A percentile compares a stretch with the other conserved stretches of the same genome.
phyloP scores from a whole-genome alignment of 1,140 invertebrate genomes.

The Gryon sp. region DNA sequence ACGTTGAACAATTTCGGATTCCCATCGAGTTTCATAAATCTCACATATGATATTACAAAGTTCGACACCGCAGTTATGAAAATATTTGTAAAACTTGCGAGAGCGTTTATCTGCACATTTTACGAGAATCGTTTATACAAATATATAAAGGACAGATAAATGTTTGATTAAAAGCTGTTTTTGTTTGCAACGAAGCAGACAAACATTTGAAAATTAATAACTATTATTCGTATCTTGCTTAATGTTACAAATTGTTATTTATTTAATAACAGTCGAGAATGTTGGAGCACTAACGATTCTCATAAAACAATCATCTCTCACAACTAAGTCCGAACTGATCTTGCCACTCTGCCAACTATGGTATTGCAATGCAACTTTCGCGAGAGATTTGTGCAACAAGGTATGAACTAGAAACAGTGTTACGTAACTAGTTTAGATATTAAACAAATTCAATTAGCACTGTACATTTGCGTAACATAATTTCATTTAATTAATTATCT shows the following conservation, averaged over 20 bases:
- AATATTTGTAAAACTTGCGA: conserved; percentile 44
- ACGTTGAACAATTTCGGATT: conserved; percentile 5
- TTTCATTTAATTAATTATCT: conserved; percentile 30
- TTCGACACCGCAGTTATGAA: conserved; percentile 14
- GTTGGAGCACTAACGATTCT: neutral
- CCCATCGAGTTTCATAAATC: conserved; percentile 38
- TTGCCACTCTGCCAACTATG: conserved; percentile 13
- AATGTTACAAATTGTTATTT: too few species aligned
- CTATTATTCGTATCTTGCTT: too few species aligned
- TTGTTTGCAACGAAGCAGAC: neutral
- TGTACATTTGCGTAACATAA: conserved; percentile 30
- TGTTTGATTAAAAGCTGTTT: conserved; percentile 20
- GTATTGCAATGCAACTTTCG: conserved; percentile 28
- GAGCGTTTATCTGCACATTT: too few species aligned
- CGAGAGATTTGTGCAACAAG: conserved; percentile 25
- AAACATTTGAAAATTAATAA: too few species aligned
- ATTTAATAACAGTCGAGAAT: too few species aligned
- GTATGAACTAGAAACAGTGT: conserved; percentile 27
- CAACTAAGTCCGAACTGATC: conserved; percentile 36
- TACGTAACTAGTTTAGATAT: conserved; percentile 35
- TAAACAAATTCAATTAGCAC: conserved; percentile 46
- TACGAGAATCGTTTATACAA: too few species aligned
- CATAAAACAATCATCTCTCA: conserved; percentile 6
- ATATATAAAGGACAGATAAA: too few species aligned
- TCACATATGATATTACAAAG: conserved; percentile 19